Percentiles rank a stretch among this genome's conserved stretches.
These are phyloP conservation scores for Cybosia mesomella DNA, from an alignment of 2,888 invertebrate genomes.

Conservation along the genomic window DNA sequence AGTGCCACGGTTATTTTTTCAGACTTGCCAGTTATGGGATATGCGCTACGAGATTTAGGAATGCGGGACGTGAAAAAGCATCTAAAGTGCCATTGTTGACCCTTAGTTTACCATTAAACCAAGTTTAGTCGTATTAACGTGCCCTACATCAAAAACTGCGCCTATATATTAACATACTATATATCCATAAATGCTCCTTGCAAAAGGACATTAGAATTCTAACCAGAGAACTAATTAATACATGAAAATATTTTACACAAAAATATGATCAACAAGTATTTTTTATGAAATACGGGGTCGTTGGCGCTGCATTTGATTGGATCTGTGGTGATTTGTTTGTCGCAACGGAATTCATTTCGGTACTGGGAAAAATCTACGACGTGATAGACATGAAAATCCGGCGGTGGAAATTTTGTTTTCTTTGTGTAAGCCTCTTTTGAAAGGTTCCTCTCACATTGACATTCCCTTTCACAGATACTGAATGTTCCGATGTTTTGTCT, in stretches of 20 bases:
- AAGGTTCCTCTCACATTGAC: slow-evolving; percentile 61
- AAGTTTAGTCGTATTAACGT: neutral
- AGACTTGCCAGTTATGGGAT: too few relatives aligned
- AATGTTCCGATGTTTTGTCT: slow-evolving; percentile 58
- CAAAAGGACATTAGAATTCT: slow-evolving; percentile 14
- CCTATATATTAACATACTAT: too few relatives aligned
- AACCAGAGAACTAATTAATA: slow-evolving; percentile 26
- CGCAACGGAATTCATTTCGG: slow-evolving; percentile 71
- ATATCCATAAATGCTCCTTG: neutral
- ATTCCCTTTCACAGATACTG: slow-evolving; percentile 56
- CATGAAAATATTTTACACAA: slow-evolving; percentile 20
- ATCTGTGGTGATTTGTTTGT: slow-evolving; percentile 75
- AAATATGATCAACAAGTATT: slow-evolving; percentile 44
- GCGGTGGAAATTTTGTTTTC: slow-evolving; percentile 70
- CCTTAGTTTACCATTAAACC: too few relatives aligned
- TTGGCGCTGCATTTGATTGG: slow-evolving; percentile 69
- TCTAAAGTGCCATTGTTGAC: neutral
- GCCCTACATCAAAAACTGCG: neutral
- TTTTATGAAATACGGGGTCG: slow-evolving; percentile 54
- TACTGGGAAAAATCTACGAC: slow-evolving; percentile 64
- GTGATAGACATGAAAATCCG: slow-evolving; percentile 79
- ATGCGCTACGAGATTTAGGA: too few relatives aligned
- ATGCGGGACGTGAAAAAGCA: too few relatives aligned
- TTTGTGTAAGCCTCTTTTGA: slow-evolving; percentile 68
- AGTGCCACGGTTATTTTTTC: too few relatives aligned